A percentile compares a stretch with the other conserved stretches of the same genome.
These are phyloP conservation scores for Sinosuthora webbiana DNA, from an alignment of 2,113 vertebrate species.

Conservation along the genomic window DNA sequence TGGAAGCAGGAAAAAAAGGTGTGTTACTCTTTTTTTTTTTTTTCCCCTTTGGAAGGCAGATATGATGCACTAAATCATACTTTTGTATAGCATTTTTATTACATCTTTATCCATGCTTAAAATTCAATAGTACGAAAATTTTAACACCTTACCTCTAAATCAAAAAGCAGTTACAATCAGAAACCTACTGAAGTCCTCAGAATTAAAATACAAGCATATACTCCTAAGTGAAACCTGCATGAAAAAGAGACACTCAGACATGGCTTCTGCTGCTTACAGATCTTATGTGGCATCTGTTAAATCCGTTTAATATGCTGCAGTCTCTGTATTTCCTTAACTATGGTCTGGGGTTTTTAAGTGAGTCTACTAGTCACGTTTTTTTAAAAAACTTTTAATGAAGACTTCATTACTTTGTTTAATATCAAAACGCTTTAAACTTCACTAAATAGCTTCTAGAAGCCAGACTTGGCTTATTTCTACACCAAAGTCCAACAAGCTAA, in stretches of 20 bases:
- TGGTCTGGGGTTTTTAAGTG: neutral
- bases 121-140: neutral
- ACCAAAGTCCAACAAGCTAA: neutral
- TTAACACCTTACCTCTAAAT: neutral
- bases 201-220: neutral
- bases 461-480: neutral
- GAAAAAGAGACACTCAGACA: neutral
- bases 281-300: neutral
- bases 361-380: neutral
- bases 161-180: neutral
- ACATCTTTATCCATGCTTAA: neutral
- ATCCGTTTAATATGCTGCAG: neutral
- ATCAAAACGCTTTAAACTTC: neutral
- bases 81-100: neutral
- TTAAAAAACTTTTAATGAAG: neutral
- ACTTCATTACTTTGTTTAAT: neutral
- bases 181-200: neutral
- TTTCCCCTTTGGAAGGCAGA: neutral
- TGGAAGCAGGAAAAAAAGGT: neutral
- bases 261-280: neutral
- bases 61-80: neutral
- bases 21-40: neutral
- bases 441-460: neutral
- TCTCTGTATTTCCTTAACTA: neutral
- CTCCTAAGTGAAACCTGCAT: neutral